Conservation (phyloP, 2,797 vertebrate genomes). For the Tachyglossus aculeatus region DNA sequence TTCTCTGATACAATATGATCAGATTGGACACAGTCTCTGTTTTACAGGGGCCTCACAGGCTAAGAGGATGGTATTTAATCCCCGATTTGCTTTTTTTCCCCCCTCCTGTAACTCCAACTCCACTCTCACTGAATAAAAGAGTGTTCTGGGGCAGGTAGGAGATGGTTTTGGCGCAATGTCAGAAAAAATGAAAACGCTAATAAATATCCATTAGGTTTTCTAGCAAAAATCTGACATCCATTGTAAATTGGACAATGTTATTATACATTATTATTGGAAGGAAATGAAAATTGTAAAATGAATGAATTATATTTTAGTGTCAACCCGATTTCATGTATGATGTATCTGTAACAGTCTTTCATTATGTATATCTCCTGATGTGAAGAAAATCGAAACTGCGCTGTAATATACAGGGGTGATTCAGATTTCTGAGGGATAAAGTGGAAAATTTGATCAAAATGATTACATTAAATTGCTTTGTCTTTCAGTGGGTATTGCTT, state of each 20-base stretch:
- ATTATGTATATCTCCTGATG: conserved; percentile 25
- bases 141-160: neutral
- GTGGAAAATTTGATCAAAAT: conserved; percentile 39
- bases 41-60: too few species aligned
- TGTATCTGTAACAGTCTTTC: conserved; percentile 22
- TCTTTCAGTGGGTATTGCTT: conserved; percentile 36
- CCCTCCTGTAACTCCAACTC: neutral
- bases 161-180: neutral
- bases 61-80: too few species aligned
- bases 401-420: neutral
- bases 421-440: conserved; percentile 35
- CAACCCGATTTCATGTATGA: neutral
- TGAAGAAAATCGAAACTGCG: conserved; percentile 27
- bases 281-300: conserved; percentile 46
- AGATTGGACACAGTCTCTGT: too few species aligned
- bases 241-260: conserved; percentile 37
- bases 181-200: conserved; percentile 8
- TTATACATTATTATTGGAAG: conserved; percentile 42
- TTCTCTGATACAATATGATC: too few species aligned
- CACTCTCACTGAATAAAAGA: neutral
- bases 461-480: conserved; percentile 35
- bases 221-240: conserved; percentile 26
- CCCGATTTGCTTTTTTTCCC: neutral
- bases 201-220: conserved; percentile 23
- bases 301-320: conserved; percentile 39